Evolutionary conservation across 2,113 vertebrate species (phyloP).

Genomic region (Charadrius vociferus): DNA sequence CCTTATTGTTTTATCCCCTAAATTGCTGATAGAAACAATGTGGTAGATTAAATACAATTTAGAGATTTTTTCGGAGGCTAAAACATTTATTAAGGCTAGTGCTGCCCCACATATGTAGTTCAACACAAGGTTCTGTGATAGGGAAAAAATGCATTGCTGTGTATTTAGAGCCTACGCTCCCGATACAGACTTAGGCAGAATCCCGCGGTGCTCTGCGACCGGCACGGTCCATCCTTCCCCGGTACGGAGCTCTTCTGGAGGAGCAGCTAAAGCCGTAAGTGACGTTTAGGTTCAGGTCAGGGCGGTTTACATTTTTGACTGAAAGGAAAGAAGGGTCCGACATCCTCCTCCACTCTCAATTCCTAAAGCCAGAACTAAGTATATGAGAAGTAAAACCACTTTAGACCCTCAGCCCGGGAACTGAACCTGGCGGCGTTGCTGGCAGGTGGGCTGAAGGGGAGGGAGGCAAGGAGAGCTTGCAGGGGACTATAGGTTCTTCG

Average conservation of each 20-base stretch:
- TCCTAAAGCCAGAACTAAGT: background rate
- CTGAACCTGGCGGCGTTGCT: background rate
- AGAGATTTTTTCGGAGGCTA: background rate
- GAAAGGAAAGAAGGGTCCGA: background rate
- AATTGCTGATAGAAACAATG: background rate
- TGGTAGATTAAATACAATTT: background rate
- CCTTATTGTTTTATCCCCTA: background rate
- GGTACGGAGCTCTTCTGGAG: accelerated
- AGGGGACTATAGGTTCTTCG: background rate
- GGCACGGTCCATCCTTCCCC: accelerated
- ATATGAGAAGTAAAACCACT: background rate
- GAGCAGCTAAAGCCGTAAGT: background rate
- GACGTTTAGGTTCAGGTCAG: background rate
- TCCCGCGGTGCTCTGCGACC: background rate
- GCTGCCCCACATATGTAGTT: background rate
- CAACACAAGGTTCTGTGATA: background rate
- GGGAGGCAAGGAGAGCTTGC: background rate
- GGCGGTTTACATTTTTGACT: background rate
- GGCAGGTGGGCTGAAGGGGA: background rate
- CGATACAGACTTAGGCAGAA: background rate
- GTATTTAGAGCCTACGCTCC: background rate
- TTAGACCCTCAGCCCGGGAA: background rate
- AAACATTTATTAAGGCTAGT: background rate
- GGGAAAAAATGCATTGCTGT: background rate
- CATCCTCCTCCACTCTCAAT: background rate